phyloP scores from a whole-genome alignment of 2,113 vertebrate species.

The Brachyhypopomus gauderio region DNA sequence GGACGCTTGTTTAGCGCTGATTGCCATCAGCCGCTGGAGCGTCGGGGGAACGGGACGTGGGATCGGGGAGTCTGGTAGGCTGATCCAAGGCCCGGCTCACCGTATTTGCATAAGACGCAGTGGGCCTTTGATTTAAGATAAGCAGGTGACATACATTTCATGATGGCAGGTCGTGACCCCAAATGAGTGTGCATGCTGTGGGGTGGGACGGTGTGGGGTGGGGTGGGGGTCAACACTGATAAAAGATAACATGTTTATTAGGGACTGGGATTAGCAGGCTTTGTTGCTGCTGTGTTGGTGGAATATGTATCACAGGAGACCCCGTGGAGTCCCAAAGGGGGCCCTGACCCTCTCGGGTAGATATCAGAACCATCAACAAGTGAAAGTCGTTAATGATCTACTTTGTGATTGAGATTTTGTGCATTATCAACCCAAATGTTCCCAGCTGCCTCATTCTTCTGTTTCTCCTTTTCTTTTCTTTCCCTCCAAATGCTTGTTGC shows the following conservation, averaged over 20 bases:
- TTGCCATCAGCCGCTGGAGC: conserved; percentile 85
- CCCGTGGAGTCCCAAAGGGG: not conserved
- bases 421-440: conserved; percentile 21
- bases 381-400: conserved; percentile 28
- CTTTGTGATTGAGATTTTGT: conserved; percentile 17
- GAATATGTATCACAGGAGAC: not conserved
- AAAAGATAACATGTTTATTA: conserved; percentile 38
- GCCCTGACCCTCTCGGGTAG: conserved; percentile 12
- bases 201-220: no score
- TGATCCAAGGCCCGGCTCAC: conserved; percentile 71
- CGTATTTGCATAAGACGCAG: conserved; percentile 53
- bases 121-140: conserved; percentile 46
- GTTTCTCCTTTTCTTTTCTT: not conserved
- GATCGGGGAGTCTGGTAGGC: conserved; percentile 78
- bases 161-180: conserved; percentile 41
- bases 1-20: conserved; percentile 86
- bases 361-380: conserved; percentile 26
- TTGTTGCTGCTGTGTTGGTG: not conserved
- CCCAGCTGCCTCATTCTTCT: conserved; percentile 35
- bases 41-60: conserved; percentile 37
- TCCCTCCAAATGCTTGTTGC: not conserved
- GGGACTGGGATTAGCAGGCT: conserved; percentile 23
- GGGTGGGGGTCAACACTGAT: conserved; percentile 27
- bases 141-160: conserved; percentile 54
- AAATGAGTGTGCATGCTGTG: not conserved